These are phyloP conservation scores for Octonoba sinensis DNA, from an alignment of 2,888 invertebrate genomes.

Conservation along the genomic window DNA sequence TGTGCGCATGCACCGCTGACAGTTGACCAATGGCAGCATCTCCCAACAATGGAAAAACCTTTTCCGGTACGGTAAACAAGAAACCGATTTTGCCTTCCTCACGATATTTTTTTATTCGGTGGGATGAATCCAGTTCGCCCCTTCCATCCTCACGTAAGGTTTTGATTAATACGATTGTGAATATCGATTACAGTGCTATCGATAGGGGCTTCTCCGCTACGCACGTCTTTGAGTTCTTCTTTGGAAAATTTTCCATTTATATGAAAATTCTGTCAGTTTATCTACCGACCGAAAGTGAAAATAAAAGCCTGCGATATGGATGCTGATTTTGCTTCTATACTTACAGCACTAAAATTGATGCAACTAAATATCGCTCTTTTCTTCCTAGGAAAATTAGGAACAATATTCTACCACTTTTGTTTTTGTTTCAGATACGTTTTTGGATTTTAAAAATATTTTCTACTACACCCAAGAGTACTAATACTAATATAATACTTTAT, in stretches of 20 bases:
- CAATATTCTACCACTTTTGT: too few species aligned
- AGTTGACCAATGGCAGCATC: slow-evolving; percentile 63
- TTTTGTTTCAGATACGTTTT: too few species aligned
- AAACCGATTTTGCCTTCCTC: slow-evolving; percentile 39
- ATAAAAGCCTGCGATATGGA: too few species aligned
- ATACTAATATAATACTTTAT: too few species aligned
- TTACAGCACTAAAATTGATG: too few species aligned
- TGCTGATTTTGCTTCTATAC: too few species aligned
- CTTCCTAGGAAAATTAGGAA: too few species aligned
- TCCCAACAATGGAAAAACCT: slow-evolving; percentile 57
- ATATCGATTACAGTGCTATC: slow-evolving; percentile 39
- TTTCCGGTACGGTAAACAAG: slow-evolving; percentile 62
- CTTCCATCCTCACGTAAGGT: slow-evolving; percentile 13
- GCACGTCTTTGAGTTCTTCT: not conserved
- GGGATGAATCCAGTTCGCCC: slow-evolving; percentile 27
- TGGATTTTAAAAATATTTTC: too few species aligned
- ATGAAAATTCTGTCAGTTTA: slow-evolving; percentile 6
- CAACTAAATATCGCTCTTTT: too few species aligned
- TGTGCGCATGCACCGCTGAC: slow-evolving; percentile 60
- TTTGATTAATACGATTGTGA: slow-evolving; percentile 37
- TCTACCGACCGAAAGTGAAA: too few species aligned
- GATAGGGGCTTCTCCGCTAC: slow-evolving; percentile 7
- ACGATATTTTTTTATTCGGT: slow-evolving; percentile 24
- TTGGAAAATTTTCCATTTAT: slow-evolving; percentile 5
- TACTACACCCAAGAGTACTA: too few species aligned